phyloP scores from a whole-genome alignment of 1,140 invertebrate genomes.

The Rhynchophorus ferrugineus region DNA sequence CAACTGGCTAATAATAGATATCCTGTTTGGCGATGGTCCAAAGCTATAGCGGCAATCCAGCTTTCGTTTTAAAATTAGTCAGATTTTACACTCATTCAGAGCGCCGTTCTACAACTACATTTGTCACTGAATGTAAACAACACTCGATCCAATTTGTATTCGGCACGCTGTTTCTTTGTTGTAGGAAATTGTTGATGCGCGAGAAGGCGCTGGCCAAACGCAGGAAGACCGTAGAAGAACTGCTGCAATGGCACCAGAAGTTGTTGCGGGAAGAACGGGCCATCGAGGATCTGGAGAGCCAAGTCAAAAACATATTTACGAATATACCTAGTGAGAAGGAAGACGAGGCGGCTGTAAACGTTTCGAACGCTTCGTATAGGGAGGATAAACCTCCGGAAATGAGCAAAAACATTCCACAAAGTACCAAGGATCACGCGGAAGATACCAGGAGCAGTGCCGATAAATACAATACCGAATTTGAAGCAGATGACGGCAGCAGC shows the following conservation, averaged over 20 bases:
- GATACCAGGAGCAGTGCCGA: conserved; percentile 2
- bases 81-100: conserved; percentile 26
- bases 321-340: conserved; percentile 22
- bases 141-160: conserved; percentile 9
- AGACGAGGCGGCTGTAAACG: neutral
- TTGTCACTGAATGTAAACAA: conserved; percentile 23
- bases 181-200: conserved; percentile 36
- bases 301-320: conserved; percentile 32
- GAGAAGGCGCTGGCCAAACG: conserved; percentile 37
- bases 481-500: conserved; percentile 19
- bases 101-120: conserved; percentile 14
- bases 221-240: conserved; percentile 35
- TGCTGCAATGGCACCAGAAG: conserved; percentile 39
- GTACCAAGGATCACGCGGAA: neutral
- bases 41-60: conserved; percentile 34
- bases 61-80: conserved; percentile 36
- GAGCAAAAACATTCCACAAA: conserved; percentile 4
- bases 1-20: conserved; percentile 38
- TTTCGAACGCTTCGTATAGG: too few species aligned
- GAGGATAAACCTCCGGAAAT: neutral
- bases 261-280: conserved; percentile 38
- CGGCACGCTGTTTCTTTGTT: conserved; percentile 15
- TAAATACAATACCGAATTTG: conserved; percentile 25
- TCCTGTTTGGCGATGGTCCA: conserved; percentile 37
- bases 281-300: conserved; percentile 35